Evolutionary conservation across 2,113 vertebrate genomes (phyloP).

Genomic region (Semnornis frantzii): DNA sequence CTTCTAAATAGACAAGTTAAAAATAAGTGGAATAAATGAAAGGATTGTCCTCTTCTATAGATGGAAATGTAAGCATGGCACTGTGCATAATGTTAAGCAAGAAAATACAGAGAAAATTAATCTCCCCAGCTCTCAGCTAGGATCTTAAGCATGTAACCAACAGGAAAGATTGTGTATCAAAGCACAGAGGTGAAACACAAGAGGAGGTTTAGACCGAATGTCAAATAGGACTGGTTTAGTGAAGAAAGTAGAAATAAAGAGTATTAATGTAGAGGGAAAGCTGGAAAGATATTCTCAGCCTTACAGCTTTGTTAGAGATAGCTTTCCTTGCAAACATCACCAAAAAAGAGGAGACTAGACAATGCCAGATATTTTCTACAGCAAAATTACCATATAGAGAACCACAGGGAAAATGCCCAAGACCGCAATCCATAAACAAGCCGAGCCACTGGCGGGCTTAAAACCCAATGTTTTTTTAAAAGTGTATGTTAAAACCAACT

Average conservation of each 20-base stretch:
- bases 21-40: background rate
- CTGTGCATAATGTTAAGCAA: background rate
- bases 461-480: conserved; percentile 47
- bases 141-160: background rate
- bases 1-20: background rate
- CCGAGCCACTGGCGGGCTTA: conserved; percentile 36
- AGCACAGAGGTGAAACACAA: background rate
- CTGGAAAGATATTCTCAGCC: background rate
- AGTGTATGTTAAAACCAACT: conserved; percentile 33
- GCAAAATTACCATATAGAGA: conserved; percentile 37
- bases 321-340: background rate
- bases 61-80: background rate
- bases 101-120: background rate
- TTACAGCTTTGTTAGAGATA: background rate
- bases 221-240: background rate
- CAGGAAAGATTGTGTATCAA: background rate
- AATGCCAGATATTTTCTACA: conserved; percentile 22
- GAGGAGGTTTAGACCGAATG: background rate
- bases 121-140: background rate
- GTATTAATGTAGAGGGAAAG: background rate
- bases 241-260: background rate
- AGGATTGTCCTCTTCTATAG: background rate
- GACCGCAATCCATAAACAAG: conserved; percentile 22
- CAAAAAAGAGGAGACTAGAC: background rate
- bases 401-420: conserved; percentile 39